A percentile compares a stretch with the other conserved stretches of the same genome.
phyloP scores from a whole-genome alignment of 2,888 invertebrate genomes.

The Diarsia dahlii region DNA sequence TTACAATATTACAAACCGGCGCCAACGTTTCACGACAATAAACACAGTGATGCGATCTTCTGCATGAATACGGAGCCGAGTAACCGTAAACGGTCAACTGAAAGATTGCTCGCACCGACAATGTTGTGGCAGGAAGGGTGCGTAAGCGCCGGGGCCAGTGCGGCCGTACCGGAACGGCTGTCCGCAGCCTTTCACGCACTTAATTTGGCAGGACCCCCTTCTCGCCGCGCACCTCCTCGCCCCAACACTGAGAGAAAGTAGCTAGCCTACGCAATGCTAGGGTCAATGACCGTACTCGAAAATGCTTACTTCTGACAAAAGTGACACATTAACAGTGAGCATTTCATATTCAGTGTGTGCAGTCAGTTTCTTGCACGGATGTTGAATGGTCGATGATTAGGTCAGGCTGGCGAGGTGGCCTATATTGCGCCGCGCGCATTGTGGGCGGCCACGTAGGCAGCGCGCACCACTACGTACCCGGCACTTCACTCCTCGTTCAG shows the following conservation, averaged over 20 bases:
- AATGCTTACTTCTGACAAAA: constrained; percentile 89
- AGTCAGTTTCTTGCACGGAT: constrained; percentile 87
- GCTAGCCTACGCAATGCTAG: constrained; percentile 90
- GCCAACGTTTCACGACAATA: constrained; percentile 70
- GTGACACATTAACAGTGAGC: constrained; percentile 88
- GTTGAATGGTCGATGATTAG: constrained; percentile 83
- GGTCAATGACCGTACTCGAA: constrained; percentile 90
- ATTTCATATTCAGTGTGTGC: constrained; percentile 89
- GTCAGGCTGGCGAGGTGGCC: constrained; percentile 76
- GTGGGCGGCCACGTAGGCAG: constrained; percentile 72
- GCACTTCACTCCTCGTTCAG: constrained; percentile 32
- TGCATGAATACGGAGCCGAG: constrained; percentile 44
- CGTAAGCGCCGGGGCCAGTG: constrained; percentile 67
- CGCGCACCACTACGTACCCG: constrained; percentile 29
- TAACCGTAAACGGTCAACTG: constrained; percentile 63
- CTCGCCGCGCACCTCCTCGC: constrained; percentile 81
- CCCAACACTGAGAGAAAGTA: constrained; percentile 88
- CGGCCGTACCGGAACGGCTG: constrained; percentile 79
- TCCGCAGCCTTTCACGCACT: constrained; percentile 89
- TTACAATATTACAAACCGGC: constrained; percentile 70
- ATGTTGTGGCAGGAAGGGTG: constrained; percentile 69
- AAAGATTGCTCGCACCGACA: constrained; percentile 56
- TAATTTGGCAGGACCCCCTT: constrained; percentile 90
- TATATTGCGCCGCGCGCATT: constrained; percentile 70
- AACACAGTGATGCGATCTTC: constrained; percentile 53